Conservation (phyloP, 2,888 invertebrate species). For the Mythimna albipuncta region DNA sequence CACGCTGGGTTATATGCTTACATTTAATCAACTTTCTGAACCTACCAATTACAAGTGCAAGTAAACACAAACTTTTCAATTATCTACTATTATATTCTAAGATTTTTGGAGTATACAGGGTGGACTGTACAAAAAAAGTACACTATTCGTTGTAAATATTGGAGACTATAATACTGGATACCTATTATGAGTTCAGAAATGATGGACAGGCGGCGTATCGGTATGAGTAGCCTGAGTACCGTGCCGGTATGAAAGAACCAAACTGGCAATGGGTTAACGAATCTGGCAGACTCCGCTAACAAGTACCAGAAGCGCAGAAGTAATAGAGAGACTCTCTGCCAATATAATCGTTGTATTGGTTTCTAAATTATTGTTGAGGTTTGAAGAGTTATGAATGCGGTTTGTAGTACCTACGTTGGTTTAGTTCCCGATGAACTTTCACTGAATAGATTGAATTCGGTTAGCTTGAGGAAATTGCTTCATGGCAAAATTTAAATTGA, state of each 20-base stretch:
- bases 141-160: too few species aligned
- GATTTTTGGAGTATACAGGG: too few species aligned
- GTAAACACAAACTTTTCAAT: too few species aligned
- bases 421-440: conserved; percentile 20
- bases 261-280: neutral
- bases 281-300: neutral
- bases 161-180: too few species aligned
- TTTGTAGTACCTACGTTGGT: conserved; percentile 13
- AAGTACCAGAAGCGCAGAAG: conserved; percentile 12
- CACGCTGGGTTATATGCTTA: too few species aligned
- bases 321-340: neutral
- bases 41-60: neutral
- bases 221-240: neutral
- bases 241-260: neutral
- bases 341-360: conserved; percentile 12
- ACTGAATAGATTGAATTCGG: conserved; percentile 25
- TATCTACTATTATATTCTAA: too few species aligned
- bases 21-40: neutral
- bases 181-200: neutral
- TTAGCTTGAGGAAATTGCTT: neutral
- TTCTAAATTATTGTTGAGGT: conserved; percentile 20
- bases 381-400: neutral
- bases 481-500: neutral
- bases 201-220: neutral
- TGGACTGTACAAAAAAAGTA: too few species aligned